Evolutionary conservation across 1,140 invertebrate genomes (phyloP).

Genomic region (Luehdorfia chinensis): DNA sequence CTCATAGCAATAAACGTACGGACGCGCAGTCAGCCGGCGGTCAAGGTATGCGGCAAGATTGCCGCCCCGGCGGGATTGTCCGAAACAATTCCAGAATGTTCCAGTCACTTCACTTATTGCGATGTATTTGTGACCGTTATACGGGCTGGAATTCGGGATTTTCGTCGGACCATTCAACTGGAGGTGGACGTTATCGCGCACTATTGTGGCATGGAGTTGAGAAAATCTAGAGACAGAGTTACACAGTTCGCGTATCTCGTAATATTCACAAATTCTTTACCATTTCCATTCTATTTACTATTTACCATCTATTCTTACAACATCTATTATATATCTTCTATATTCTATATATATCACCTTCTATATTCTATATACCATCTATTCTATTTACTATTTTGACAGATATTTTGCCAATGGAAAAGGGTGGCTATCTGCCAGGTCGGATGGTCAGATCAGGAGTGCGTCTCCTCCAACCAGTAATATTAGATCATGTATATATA

Average conservation of each 20-base stretch:
- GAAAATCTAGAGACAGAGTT: not conserved
- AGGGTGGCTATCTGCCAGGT: too few relatives aligned
- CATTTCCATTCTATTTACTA: too few relatives aligned
- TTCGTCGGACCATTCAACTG: constrained; percentile 24
- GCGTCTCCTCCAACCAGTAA: too few relatives aligned
- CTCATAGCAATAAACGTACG: constrained; percentile 22
- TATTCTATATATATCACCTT: too few relatives aligned
- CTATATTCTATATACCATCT: too few relatives aligned
- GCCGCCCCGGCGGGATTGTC: constrained; percentile 49
- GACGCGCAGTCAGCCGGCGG: constrained; percentile 22
- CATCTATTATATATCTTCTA: too few relatives aligned
- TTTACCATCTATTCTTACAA: not conserved
- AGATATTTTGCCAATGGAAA: too few relatives aligned
- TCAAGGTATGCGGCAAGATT: constrained; percentile 61
- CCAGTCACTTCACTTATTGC: constrained; percentile 68
- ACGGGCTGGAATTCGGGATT: constrained; percentile 52
- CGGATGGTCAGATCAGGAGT: too few relatives aligned
- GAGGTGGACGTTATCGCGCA: constrained; percentile 20
- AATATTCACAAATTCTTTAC: too few relatives aligned
- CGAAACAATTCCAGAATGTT: constrained; percentile 48
- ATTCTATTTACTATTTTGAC: too few relatives aligned
- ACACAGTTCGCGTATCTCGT: too few relatives aligned
- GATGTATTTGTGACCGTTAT: constrained; percentile 55
- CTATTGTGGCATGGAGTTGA: constrained; percentile 4
- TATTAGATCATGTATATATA: too few relatives aligned